Conservation (phyloP, 1,140 invertebrate species). For the Dreissena rostriformis region DNA sequence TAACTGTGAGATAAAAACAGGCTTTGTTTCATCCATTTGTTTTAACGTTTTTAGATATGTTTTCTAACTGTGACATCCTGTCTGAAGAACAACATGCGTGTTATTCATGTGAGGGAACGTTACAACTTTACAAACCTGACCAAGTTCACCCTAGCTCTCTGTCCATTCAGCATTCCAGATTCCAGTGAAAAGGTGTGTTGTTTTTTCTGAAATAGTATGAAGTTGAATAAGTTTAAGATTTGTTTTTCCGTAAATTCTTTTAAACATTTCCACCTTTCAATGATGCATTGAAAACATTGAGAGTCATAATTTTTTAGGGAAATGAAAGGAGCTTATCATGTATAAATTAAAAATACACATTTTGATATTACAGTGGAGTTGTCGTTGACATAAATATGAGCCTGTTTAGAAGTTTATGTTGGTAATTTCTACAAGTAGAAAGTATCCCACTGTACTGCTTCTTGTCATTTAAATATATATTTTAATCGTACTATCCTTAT, state of each 20-base stretch:
- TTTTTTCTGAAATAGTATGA: background rate
- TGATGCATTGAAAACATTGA: too few species aligned
- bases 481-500: too few species aligned
- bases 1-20: background rate
- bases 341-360: too few species aligned
- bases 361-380: background rate
- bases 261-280: too few species aligned
- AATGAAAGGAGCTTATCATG: too few species aligned
- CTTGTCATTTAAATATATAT: too few species aligned
- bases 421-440: background rate
- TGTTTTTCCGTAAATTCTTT: too few species aligned
- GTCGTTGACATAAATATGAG: background rate
- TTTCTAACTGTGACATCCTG: slow-evolving; percentile 33
- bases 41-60: slow-evolving; percentile 37
- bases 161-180: slow-evolving; percentile 24
- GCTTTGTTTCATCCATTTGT: background rate
- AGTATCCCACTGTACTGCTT: background rate
- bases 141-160: slow-evolving; percentile 16
- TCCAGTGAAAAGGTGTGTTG: slow-evolving; percentile 45
- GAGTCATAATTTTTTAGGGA: too few species aligned
- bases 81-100: slow-evolving; percentile 33
- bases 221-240: too few species aligned
- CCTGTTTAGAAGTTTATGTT: background rate
- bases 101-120: slow-evolving; percentile 26
- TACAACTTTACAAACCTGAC: slow-evolving; percentile 43